Base-by-base conservation (phyloP, 1,140 invertebrate genomes). In the Eufriesea mexicana region DNA sequence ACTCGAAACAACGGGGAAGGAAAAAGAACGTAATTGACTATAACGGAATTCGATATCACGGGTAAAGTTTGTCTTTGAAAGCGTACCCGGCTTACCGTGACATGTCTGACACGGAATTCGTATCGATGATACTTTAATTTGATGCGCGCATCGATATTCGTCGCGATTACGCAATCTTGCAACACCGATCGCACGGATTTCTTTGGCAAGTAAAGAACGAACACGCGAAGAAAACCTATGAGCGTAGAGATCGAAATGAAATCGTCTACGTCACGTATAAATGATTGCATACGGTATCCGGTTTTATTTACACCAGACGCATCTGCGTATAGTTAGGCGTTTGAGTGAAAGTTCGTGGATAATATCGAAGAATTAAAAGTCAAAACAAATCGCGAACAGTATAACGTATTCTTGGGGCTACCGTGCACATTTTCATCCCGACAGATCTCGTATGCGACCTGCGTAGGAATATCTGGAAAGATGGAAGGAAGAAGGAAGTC, bases 401-500 rank as follows among this genome's bases (percentile, higher is more conserved):
- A 2, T 23, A 12, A 23, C 5, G 35, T 59, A 42, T 20, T 1
- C 7, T 5, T 18, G 45, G 9, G 51, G 18, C 23, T 45, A 47
- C 35, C 0, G 6, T 35, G 70, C 9, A 42, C 12, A 66, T 66
- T 57, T 71, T 51, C 47, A 8, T 42, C 6, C 2, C 10, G 23
- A 57, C 45, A 20, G 23, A 66, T 18, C 35, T 23, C 14, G 28
- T 12, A 42, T 18, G 20, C 35, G 79, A 54, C 49, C 42, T n/a
- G 61, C 42, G 51, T 67, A 67, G 49, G 47, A 42, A 51, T 20
- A 18, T n/a, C 14, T 2, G 57, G 45, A 28, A 45, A n/a, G 66
- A 25, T 25, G 47, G 16, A 0, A 67, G 68, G 67, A 73, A 61
- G 81, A 62, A 79, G 76, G 77, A 59, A 79, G 55, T 57, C 71